A percentile compares a stretch with the other conserved stretches of the same genome.
Conservation (phyloP, 2,113 vertebrate genomes). For the Lepus americanus region DNA sequence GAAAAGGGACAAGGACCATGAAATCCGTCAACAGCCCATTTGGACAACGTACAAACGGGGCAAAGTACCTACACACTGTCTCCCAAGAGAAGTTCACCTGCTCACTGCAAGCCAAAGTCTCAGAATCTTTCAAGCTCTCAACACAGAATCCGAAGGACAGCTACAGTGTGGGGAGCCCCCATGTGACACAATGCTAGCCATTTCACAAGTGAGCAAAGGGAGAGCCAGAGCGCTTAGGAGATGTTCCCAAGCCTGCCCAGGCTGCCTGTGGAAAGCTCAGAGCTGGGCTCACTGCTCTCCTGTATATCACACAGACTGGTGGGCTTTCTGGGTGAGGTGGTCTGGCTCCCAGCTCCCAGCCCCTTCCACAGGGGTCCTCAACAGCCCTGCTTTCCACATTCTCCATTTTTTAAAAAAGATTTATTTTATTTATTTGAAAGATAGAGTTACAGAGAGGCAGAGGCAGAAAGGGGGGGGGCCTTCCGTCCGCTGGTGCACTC, state of each 20-base stretch:
- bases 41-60: constrained; percentile 16
- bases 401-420: background rate
- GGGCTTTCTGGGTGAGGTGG: background rate
- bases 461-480: too few species aligned
- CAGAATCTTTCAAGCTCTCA: background rate
- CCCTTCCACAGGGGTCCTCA: background rate
- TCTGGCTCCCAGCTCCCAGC: background rate
- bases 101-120: background rate
- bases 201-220: background rate
- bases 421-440: too few species aligned
- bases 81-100: background rate
- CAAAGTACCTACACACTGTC: background rate
- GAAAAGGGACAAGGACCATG: background rate
- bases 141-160: background rate
- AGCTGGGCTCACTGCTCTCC: background rate
- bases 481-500: too few species aligned
- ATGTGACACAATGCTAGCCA: background rate
- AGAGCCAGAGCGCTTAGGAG: background rate
- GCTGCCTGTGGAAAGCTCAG: background rate
- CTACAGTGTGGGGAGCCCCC: background rate
- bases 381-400: background rate
- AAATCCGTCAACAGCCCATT: background rate
- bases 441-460: too few species aligned
- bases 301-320: background rate
- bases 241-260: background rate